Percentiles rank a stretch among this genome's conserved stretches.
Evolutionary conservation across 2,113 vertebrate species (phyloP).

Genomic region (Hassar affinis): DNA sequence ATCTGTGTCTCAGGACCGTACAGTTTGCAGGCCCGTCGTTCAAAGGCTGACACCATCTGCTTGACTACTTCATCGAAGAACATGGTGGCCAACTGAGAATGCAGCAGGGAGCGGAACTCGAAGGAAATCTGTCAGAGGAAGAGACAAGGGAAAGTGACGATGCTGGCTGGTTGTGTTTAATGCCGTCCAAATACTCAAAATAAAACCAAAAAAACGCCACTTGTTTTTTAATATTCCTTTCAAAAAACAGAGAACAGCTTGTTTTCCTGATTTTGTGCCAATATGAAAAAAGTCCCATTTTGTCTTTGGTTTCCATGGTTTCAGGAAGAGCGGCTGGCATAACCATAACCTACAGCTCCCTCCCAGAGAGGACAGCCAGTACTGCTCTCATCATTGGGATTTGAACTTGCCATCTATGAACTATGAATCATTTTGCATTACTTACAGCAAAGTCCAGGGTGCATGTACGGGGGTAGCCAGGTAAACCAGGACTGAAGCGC

Average conservation of each 20-base stretch:
- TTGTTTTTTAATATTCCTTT: too few species aligned
- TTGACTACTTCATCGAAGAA: constrained; percentile 98
- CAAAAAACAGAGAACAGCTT: too few species aligned
- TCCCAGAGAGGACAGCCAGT: too few species aligned
- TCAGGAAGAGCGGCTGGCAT: too few species aligned
- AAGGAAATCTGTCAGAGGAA: constrained; percentile 84
- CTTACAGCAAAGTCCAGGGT: constrained; percentile 94
- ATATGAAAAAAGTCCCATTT: too few species aligned
- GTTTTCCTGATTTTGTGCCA: too few species aligned
- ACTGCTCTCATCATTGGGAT: too few species aligned
- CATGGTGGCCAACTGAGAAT: constrained; percentile 86
- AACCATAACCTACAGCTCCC: too few species aligned
- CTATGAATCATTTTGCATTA: constrained; percentile 35
- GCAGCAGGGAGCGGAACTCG: constrained; percentile 92
- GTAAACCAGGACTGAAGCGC: constrained; percentile 93
- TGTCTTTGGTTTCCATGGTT: too few species aligned
- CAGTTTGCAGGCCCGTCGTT: constrained; percentile 80
- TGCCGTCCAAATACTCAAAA: background rate
- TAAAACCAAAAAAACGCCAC: too few species aligned
- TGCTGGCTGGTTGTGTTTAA: background rate
- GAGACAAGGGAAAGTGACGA: constrained; percentile 7
- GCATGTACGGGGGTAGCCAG: constrained; percentile 90
- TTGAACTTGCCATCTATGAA: too few species aligned
- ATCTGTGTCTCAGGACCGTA: constrained; percentile 86
- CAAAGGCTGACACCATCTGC: constrained; percentile 92